Percentiles rank a stretch among this genome's conserved stretches.
Evolutionary conservation across 2,888 invertebrate genomes (phyloP).

Genomic region (Caradrina clavipalpis): DNA sequence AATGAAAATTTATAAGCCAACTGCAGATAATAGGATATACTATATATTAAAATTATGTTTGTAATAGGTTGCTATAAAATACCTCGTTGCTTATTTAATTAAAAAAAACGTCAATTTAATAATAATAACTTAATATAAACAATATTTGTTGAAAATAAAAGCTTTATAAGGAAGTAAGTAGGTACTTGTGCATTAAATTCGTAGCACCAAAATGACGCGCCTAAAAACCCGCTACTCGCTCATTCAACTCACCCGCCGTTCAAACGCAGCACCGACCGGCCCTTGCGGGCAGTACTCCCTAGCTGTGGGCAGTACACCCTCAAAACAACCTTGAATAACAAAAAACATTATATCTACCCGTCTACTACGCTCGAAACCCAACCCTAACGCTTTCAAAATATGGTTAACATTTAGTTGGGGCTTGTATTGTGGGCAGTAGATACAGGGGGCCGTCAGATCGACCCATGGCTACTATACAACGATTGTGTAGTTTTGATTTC

Average conservation of each 20-base stretch:
- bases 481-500: conserved; percentile 89
- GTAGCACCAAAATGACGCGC: background rate
- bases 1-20: too few relatives aligned
- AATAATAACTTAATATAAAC: too few relatives aligned
- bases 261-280: conserved; percentile 82
- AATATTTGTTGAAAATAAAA: too few relatives aligned
- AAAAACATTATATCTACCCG: conserved; percentile 82
- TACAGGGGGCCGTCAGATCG: conserved; percentile 84
- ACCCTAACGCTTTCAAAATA: conserved; percentile 58
- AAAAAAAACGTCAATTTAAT: too few relatives aligned
- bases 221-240: conserved; percentile 24
- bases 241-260: conserved; percentile 47
- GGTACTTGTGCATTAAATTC: background rate
- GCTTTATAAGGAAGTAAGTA: too few relatives aligned
- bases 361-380: conserved; percentile 60
- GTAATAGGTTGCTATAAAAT: too few relatives aligned
- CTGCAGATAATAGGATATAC: too few relatives aligned
- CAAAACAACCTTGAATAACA: conserved; percentile 78
- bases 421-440: conserved; percentile 80
- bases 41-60: too few relatives aligned
- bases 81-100: too few relatives aligned
- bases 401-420: conserved; percentile 50
- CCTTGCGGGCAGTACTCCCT: conserved; percentile 90
- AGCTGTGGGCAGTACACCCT: conserved; percentile 89
- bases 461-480: conserved; percentile 84